Percentiles rank a stretch among this genome's conserved stretches.
Conservation (phyloP, 2,797 vertebrate genomes). For the Hydrolagus colliei region DNA sequence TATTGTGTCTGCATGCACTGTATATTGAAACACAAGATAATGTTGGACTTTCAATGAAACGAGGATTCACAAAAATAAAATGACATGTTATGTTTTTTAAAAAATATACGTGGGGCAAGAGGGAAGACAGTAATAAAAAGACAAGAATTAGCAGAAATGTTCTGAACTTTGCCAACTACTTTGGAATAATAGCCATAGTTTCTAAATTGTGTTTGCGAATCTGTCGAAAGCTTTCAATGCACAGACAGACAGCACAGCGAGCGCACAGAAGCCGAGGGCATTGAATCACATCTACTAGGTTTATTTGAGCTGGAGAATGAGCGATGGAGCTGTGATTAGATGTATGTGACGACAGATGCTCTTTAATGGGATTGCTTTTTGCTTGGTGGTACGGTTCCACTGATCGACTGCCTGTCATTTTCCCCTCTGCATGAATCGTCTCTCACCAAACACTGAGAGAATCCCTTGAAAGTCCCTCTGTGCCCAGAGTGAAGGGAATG, state of each 20-base stretch:
- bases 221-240: not conserved
- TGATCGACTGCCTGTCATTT: constrained; percentile 14
- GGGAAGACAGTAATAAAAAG: not conserved
- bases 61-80: not conserved
- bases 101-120: not conserved
- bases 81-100: not conserved
- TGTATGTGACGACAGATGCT: not conserved
- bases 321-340: not conserved
- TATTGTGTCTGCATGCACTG: too few species aligned
- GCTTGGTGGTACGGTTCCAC: not conserved
- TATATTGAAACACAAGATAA: not conserved
- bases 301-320: too few species aligned
- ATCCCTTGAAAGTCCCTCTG: not conserved
- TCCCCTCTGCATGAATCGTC: not conserved
- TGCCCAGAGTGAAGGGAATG: not conserved
- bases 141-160: not conserved
- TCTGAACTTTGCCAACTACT: too few species aligned
- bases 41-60: not conserved
- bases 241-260: not conserved
- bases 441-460: not conserved
- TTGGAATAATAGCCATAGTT: too few species aligned
- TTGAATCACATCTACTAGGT: not conserved
- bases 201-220: not conserved
- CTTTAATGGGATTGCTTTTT: not conserved
- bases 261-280: not conserved